Base-by-base conservation (phyloP, 1,140 invertebrate genomes). In the Harpegnathos saltator region DNA sequence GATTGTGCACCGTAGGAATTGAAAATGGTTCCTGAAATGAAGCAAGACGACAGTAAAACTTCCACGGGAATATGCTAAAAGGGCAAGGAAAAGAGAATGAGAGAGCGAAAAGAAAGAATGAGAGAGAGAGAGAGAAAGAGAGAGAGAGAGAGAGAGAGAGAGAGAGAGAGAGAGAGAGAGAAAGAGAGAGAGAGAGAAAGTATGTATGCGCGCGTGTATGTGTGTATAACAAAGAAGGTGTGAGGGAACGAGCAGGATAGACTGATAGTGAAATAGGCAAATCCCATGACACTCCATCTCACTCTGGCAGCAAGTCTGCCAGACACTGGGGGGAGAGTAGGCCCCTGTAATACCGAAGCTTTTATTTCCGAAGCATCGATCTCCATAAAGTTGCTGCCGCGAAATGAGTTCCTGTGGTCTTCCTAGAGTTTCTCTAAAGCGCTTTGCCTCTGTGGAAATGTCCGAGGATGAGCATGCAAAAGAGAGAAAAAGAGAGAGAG, bases 281-380 rank as follows among this genome's bases (percentile, higher is more conserved):
- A 88, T 88, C 85, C 82, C 82, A 80, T 48, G 71, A 72, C 58
- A 52, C 84, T 83, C 81, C 54, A 83, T 77, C 52, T 38, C 68
- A 24, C 38, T 54, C 56, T 69, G 82, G 62, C 80, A 54, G 81
- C 56, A 72, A 62, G 61, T 66, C 68, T 66, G 68, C 83, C 38
- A 69, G 56, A 26, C 71, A 63, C 81, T 61, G 15, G 72, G 61
- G 73, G 83, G 33, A 58, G 73, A 83, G 52, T 12, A 48, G 72
- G 12, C 33, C 17, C 15, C 65, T 61, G 84, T 78, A 83, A 85
- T 78, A 71, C 56, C 73, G 65, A 14, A 58, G 73, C 85, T 86
- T 86, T 86, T 86, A 86, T 86, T 86, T 86, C 83, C 83, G 69
- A 86, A 85, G 69, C 85, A 86, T 86, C 85, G 85, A 86, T 86